Percentiles rank a stretch among this genome's conserved stretches.
These are phyloP conservation scores for Calyptommatus sinebrachiatus DNA, from an alignment of 2,113 vertebrate genomes.

Conservation along the genomic window DNA sequence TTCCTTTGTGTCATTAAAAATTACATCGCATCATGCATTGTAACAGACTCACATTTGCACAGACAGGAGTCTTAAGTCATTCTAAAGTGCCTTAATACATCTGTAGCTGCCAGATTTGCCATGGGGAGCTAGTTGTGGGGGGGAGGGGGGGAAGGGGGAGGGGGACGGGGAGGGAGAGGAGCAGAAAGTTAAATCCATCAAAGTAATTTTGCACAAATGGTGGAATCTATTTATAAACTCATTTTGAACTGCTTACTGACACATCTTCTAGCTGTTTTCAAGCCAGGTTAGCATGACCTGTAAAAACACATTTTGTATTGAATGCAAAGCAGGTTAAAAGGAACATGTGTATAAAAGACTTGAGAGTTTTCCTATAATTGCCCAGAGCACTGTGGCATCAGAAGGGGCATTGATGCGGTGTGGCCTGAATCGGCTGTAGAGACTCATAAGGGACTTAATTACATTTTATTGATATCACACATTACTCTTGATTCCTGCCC, in stretches of 20 bases:
- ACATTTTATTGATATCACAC: too few relatives aligned
- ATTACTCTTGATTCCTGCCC: too few relatives aligned
- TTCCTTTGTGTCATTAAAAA: too few relatives aligned
- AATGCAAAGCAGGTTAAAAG: neutral
- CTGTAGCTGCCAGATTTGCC: neutral
- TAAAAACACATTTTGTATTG: neutral
- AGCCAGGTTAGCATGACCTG: neutral
- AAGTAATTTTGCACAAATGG: neutral
- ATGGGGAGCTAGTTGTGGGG: neutral
- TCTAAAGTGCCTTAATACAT: neutral
- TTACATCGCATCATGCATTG: too few relatives aligned
- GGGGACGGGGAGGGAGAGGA: neutral
- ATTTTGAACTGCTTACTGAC: neutral
- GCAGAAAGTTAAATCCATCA: neutral
- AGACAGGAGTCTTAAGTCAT: too few relatives aligned
- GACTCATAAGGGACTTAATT: too few relatives aligned
- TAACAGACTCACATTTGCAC: too few relatives aligned
- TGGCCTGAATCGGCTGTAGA: too few relatives aligned
- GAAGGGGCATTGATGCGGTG: too few relatives aligned
- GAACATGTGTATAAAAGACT: neutral
- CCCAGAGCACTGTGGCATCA: too few relatives aligned
- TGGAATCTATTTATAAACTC: constrained; percentile 4
- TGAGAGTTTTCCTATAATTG: too few relatives aligned
- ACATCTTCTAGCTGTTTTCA: neutral
- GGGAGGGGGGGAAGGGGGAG: too few relatives aligned